phyloP scores from a whole-genome alignment of 2,888 invertebrate species.

The Clunio marinus region DNA sequence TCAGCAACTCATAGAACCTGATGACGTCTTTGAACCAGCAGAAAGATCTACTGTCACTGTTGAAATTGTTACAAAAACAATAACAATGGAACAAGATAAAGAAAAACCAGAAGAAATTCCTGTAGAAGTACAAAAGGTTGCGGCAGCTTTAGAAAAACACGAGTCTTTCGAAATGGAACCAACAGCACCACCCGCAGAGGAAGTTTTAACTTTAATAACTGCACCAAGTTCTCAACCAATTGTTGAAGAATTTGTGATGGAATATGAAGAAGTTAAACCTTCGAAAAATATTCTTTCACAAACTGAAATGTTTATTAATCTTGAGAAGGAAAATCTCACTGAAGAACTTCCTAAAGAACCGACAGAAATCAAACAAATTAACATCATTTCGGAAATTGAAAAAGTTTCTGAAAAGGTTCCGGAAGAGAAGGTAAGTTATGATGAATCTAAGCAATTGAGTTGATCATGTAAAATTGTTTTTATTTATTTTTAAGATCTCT shows the following conservation, averaged over 20 bases:
- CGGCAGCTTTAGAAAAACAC: background rate
- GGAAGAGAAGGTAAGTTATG: background rate
- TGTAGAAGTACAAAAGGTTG: background rate
- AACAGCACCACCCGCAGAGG: background rate
- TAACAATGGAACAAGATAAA: too few relatives aligned
- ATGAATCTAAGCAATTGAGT: background rate
- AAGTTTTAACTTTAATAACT: background rate
- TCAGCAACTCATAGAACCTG: constrained; percentile 45
- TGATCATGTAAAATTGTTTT: background rate
- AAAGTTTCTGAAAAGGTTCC: background rate
- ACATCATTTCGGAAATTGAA: background rate
- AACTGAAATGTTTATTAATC: background rate
- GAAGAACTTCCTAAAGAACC: background rate
- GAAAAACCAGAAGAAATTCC: too few relatives aligned
- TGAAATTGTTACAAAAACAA: constrained; percentile 41
- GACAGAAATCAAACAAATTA: too few relatives aligned
- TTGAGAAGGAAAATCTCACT: background rate
- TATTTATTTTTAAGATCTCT: too few relatives aligned
- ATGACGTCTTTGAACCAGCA: constrained; percentile 43
- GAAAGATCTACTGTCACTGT: constrained; percentile 46
- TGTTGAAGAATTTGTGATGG: background rate
- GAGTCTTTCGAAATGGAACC: too few relatives aligned
- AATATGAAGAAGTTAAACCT: background rate
- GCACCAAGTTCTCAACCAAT: background rate
- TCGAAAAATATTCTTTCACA: background rate